Base-by-base conservation (phyloP, 2,888 invertebrate genomes). In the Melinopterus prodromus region DNA sequence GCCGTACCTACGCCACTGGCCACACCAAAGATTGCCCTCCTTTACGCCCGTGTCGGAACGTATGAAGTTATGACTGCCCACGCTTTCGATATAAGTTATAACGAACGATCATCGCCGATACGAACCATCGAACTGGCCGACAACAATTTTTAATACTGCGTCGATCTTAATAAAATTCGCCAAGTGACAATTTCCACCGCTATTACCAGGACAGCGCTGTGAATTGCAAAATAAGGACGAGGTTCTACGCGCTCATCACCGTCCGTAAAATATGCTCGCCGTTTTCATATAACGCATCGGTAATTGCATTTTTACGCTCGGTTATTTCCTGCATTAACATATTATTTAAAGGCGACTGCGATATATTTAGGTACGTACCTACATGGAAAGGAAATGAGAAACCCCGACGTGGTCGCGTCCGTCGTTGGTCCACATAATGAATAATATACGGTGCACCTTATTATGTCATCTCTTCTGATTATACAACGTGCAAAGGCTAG, bases 41-140 rank as follows among this genome's bases (percentile, higher is more conserved):
- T 53, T 53, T 53, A 53, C 53, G 53, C 9, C 53, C 53, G 53
- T 53, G 53, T 53, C 53, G 53, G 53, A 53, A 53, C 53, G 53
- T 53, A 53, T 53, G 53, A 53, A 53, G 53, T 53, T 53, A 53
- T 53, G 53, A 53, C 53, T 53, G 53, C 53, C 53, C 53, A 53
- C 53, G 53, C 53, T 9, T 53, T 53, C 53, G 53, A 53, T 53
- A 53, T 53, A 53, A 53, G 53, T 9, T 53, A 53, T 53, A 53
- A 53, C 53, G 53, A 53, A 53, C 53, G 53, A 53, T 53, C 53
- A 7, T 9, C 53, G 53, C 53, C 53, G 12, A 53, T 53, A 53
- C 12, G 3, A 53, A 53, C 53, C 53, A 53, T 9, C 53, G 9
- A 53, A 53, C 53, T 12, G 12, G 53, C 53, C 53, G 53, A 53